These are phyloP conservation scores for Xenopus petersii DNA, from an alignment of 2,797 vertebrate genomes.

Conservation along the genomic window DNA sequence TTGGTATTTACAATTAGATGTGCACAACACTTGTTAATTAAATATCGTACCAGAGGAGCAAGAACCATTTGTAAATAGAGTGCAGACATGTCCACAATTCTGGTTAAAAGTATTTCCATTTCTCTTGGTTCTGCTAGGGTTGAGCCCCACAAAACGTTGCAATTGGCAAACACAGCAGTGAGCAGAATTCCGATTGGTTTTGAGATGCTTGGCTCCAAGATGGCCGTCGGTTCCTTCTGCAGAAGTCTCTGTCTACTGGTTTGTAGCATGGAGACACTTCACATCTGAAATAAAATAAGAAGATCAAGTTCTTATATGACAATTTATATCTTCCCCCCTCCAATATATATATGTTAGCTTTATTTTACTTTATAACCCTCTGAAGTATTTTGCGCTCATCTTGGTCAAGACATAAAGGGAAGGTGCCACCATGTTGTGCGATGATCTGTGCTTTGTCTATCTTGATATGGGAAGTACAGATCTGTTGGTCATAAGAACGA, in stretches of 20 bases:
- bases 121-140: constrained; percentile 61
- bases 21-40: too few species aligned
- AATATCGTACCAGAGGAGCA: too few species aligned
- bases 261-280: constrained; percentile 92
- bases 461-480: constrained; percentile 83
- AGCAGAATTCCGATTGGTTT: constrained; percentile 76
- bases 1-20: too few species aligned
- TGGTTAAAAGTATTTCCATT: not conserved
- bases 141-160: constrained; percentile 89
- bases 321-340: too few species aligned
- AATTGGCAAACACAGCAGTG: constrained; percentile 92
- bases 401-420: constrained; percentile 92
- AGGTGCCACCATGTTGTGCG: constrained; percentile 76
- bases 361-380: constrained; percentile 81
- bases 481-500: constrained; percentile 64
- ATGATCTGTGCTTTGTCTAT: constrained; percentile 90
- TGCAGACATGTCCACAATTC: too few species aligned
- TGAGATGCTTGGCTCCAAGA: constrained; percentile 58
- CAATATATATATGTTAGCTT: too few species aligned
- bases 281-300: constrained; percentile 69
- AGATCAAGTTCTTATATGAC: too few species aligned
- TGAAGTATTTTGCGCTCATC: constrained; percentile 95
- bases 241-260: constrained; percentile 71
- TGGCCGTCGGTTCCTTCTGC: constrained; percentile 57
- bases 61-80: too few species aligned